phyloP scores from a whole-genome alignment of 2,797 vertebrate genomes.

The Tapirus indicus region DNA sequence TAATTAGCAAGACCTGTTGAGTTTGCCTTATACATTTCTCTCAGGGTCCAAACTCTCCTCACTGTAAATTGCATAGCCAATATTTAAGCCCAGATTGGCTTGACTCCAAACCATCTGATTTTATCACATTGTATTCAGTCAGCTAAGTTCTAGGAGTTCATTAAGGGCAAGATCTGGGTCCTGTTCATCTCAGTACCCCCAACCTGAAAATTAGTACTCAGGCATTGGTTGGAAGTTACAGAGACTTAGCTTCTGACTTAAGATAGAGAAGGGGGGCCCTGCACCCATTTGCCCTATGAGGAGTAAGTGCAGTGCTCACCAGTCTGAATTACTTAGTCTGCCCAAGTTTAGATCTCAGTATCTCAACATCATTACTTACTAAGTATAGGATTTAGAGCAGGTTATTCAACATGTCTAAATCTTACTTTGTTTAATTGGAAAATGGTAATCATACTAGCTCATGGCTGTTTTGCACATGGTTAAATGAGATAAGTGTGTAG shows the following conservation, averaged over 20 bases:
- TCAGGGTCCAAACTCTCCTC: neutral
- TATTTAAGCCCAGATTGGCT: conserved; percentile 61
- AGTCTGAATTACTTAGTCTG: neutral
- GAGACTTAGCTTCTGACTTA: neutral
- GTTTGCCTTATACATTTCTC: neutral
- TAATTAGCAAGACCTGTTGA: neutral
- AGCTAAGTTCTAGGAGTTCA: conserved; percentile 42
- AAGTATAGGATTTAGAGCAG: neutral
- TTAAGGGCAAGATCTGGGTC: neutral
- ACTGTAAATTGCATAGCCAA: neutral
- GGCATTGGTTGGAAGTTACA: neutral
- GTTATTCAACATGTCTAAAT: neutral
- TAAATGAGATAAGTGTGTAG: neutral
- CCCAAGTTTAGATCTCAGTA: neutral
- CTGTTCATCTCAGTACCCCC: neutral
- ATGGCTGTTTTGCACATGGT: neutral
- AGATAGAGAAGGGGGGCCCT: neutral
- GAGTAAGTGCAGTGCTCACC: neutral
- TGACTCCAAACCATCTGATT: conserved; percentile 40
- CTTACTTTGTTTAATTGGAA: neutral
- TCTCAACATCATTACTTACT: neutral
- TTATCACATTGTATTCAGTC: conserved; percentile 39
- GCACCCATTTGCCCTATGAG: neutral
- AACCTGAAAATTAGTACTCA: neutral
- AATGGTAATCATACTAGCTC: neutral